Evolutionary conservation across 1,140 invertebrate genomes (phyloP).

Genomic region (Drosophila paulistorum): DNA sequence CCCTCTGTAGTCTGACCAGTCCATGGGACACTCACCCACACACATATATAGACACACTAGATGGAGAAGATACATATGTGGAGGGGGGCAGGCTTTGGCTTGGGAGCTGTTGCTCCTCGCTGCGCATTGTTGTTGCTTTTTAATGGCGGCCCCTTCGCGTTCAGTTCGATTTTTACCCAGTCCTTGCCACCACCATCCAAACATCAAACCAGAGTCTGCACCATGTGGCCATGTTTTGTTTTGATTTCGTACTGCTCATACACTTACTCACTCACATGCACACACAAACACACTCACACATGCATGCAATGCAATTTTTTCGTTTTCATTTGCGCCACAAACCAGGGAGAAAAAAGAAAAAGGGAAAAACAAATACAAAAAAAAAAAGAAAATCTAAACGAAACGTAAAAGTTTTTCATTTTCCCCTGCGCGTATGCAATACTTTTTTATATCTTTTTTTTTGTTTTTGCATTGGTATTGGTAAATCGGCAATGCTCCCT

Average conservation of each 20-base stretch:
- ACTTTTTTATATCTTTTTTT: constrained; percentile 51
- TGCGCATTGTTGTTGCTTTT: constrained; percentile 36
- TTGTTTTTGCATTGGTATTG: constrained; percentile 41
- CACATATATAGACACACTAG: not conserved
- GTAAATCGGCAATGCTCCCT: constrained; percentile 36
- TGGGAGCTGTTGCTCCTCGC: constrained; percentile 61
- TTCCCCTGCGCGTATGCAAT: constrained; percentile 67
- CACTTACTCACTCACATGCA: constrained; percentile 21
- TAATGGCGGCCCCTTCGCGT: constrained; percentile 21
- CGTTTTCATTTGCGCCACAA: constrained; percentile 67
- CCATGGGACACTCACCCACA: constrained; percentile 11
- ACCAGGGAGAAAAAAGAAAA: constrained; percentile 15
- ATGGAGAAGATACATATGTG: constrained; percentile 1
- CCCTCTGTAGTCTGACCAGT: constrained; percentile 36
- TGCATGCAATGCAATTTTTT: constrained; percentile 72
- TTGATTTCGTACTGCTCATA: constrained; percentile 65
- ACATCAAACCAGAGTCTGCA: constrained; percentile 30
- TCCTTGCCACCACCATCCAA: not conserved
- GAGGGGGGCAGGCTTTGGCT: constrained; percentile 19
- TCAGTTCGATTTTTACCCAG: constrained; percentile 50
- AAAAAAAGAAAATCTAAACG: constrained; percentile 36
- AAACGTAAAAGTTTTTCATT: constrained; percentile 60
- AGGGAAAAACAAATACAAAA: constrained; percentile 29
- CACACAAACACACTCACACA: constrained; percentile 5
- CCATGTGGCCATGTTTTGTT: constrained; percentile 70